Base-by-base conservation (phyloP, 2,113 vertebrate species). In the Tonatia bakeri region DNA sequence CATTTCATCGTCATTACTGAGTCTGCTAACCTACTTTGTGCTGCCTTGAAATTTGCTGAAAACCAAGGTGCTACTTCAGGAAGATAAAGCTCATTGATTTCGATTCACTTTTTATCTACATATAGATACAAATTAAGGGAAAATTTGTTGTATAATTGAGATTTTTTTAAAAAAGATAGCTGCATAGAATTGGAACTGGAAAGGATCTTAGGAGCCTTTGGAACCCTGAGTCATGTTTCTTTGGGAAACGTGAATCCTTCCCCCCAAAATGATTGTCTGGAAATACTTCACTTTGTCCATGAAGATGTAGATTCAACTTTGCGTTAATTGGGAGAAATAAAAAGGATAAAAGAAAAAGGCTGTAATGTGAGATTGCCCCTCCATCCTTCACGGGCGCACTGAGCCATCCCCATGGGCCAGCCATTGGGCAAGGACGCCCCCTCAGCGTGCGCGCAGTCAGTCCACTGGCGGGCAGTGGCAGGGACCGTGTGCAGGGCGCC, bases 1-100 rank as follows among this genome's bases (percentile, higher is more conserved):
- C 82, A 82, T 86, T 89, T 95, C 82, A 83, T 96, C 93, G 43
- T 97, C 93, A 54, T 96, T 76, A 96, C 24, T 97, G 94, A 86
- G 61, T 70, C 86, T 91, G 79, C 75, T 95, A 56, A 94, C 91
- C 79, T 95, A 70, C 64, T 95, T 96, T 89, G 90, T 96, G 82
- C 54, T 82, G 85, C 47, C 83, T 69, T 81, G 72, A 61, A 87
- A 96, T 88, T 70, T 81, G 70, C 87, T 26, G 56, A 92, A 92
- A 94, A 90, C 33, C 56, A n/a, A 81, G 94, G 76, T 85, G 85
- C 79, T 95, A 94, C 96, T 92, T 96, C 85, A 94, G 59, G n/a
- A 92, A 96, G 84, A 38, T 45, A 83, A 96, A 92, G n/a, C 52
- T 92, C 88, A 94, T 73, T 54, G 81, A 94, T 92, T 97, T 89